Conservation (phyloP, 1,140 invertebrate genomes). For the Pseudomyrmex pallidus region DNA sequence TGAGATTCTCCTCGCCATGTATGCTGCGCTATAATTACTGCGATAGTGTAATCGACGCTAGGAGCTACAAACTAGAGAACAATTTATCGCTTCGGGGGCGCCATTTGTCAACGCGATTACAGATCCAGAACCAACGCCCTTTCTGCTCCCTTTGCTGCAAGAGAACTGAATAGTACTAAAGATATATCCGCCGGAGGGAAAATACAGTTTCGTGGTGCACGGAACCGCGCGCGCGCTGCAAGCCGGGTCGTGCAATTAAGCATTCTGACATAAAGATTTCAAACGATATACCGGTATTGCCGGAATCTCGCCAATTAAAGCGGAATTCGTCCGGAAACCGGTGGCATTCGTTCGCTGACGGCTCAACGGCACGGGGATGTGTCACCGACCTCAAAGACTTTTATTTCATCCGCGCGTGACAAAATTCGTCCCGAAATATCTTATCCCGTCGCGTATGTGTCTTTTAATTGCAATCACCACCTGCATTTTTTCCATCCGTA, state of each 20-base stretch:
- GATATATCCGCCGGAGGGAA: constrained; percentile 59
- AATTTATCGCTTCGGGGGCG: constrained; percentile 58
- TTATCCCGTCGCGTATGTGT: background rate
- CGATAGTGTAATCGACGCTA: constrained; percentile 56
- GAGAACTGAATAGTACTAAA: constrained; percentile 57
- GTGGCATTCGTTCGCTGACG: constrained; percentile 5
- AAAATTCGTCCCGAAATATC: constrained; percentile 27
- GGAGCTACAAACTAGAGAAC: constrained; percentile 59
- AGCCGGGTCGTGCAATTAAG: constrained; percentile 58
- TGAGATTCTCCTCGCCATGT: constrained; percentile 18
- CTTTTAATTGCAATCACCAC: background rate
- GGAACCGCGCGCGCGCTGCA: constrained; percentile 37
- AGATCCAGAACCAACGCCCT: constrained; percentile 61
- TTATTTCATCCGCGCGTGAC: constrained; percentile 15
- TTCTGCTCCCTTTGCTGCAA: constrained; percentile 56
- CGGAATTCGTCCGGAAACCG: constrained; percentile 50
- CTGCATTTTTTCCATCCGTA: background rate
- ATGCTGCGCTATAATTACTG: constrained; percentile 44
- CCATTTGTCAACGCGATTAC: constrained; percentile 62
- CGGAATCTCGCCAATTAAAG: constrained; percentile 70
- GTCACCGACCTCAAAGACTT: constrained; percentile 29
- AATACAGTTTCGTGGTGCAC: constrained; percentile 61
- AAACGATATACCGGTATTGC: constrained; percentile 49
- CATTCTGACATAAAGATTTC: constrained; percentile 68
- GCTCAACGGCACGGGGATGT: background rate